Base-by-base conservation (phyloP, 2,113 vertebrate genomes). In the Chlamydotis undulata region DNA sequence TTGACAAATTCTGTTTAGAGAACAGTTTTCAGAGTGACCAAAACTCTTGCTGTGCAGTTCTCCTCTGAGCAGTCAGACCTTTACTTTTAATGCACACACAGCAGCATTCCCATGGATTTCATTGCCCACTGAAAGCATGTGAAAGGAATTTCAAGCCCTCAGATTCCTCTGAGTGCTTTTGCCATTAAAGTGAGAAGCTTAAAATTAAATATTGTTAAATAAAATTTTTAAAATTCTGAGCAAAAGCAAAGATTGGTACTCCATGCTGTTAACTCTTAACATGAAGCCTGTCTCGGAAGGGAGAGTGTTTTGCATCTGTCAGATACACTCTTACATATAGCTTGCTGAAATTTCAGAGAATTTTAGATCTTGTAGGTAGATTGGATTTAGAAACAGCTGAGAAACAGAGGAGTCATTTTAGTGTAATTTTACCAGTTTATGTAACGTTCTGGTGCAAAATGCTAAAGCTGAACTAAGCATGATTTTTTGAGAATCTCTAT, bases 391-490 rank as follows among this genome's bases (percentile, higher is more conserved):
- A 83, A 90, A 71, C 12, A 24, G 14, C 10, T 64, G 63, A 91
- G 77, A 93, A 85, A 87, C 10, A 64, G 14, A 73, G 3, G 24
- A 91, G 57, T n/a, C 59, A 87, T 82, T 96, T 96, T 82, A 78
- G 14, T 47, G 61, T 79, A 67, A 89, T 94, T 82, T 92, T 68
- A 35, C 9, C 3, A 2, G 10, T 4, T 92, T 79, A 64, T 65
- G 28, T 61, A 75, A 29, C 19, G 73, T 71, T 64, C 22, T 61
- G 28, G 10, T 90, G 26, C 52, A 78, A 75, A 68, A 67, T 67
- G 33, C 37, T 80, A 78, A 87, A 92, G 35, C 22, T 49, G 33
- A 63, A 49, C 57, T 92, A 45, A 57, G 49, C 37, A 28, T 61
- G 37, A 49, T 68, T 75, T 87, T 43, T 37, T 76, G 13, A 93